phyloP scores from a whole-genome alignment of 1,140 invertebrate genomes.

The Hormaphis cornu region DNA sequence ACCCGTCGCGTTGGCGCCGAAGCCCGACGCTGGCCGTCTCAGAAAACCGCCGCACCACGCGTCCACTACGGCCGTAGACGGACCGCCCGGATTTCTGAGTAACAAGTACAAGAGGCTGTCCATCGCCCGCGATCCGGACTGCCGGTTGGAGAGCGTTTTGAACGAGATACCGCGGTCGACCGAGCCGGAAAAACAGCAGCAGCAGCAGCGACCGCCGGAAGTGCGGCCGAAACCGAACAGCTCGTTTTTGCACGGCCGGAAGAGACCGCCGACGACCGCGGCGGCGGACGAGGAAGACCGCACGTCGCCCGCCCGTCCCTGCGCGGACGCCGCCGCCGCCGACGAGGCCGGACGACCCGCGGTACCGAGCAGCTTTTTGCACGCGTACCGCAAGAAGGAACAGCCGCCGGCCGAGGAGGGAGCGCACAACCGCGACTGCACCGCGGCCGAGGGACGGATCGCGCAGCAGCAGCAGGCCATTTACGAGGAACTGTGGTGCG shows the following conservation, averaged over 20 bases:
- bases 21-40: neutral
- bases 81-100: neutral
- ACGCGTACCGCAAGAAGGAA: neutral
- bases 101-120: conserved; percentile 8
- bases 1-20: neutral
- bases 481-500: neutral
- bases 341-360: neutral
- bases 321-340: neutral
- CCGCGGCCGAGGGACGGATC: neutral
- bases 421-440: neutral
- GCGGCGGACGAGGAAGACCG: neutral
- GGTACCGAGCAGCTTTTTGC: neutral
- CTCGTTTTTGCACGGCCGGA: conserved; percentile 5
- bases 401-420: neutral
- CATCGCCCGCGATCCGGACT: conserved; percentile 10
- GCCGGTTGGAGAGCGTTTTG: neutral
- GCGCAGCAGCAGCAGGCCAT: neutral
- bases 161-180: neutral
- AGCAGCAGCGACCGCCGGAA: neutral
- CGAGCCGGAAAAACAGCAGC: too few relatives aligned
- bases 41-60: neutral
- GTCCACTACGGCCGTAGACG: neutral
- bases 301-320: neutral
- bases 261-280: neutral
- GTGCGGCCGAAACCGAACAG: neutral